Conservation (phyloP, 2,797 vertebrate genomes). For the Xyrichtys novacula region DNA sequence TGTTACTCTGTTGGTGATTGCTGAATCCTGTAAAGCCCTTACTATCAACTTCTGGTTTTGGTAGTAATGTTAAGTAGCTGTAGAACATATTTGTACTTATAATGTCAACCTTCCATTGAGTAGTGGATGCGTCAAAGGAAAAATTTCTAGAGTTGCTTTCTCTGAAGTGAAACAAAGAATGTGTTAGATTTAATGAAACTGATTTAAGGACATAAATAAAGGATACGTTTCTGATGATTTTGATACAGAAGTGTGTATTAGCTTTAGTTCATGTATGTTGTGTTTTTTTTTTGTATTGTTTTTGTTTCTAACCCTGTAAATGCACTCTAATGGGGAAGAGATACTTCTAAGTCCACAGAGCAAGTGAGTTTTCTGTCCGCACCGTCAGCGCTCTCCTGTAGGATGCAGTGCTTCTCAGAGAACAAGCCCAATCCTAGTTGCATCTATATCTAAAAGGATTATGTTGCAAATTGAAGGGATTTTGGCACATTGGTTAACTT, state of each 20-base stretch:
- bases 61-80: neutral
- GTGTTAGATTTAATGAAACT: neutral
- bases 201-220: neutral
- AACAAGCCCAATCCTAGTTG: slow-evolving; percentile 26
- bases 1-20: neutral
- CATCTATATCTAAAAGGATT: slow-evolving; percentile 52
- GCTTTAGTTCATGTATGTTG: slow-evolving; percentile 55
- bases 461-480: neutral
- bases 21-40: neutral
- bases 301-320: slow-evolving; percentile 66
- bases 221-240: neutral
- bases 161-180: neutral
- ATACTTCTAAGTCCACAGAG: slow-evolving; percentile 53
- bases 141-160: neutral
- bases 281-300: too few species aligned
- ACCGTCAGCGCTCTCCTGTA: slow-evolving; percentile 35
- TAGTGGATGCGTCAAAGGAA: neutral
- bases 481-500: slow-evolving; percentile 36
- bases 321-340: slow-evolving; percentile 72
- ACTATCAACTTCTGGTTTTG: neutral
- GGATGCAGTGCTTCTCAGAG: slow-evolving; percentile 59
- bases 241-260: slow-evolving; percentile 41
- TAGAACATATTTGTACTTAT: neutral
- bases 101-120: neutral
- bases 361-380: slow-evolving; percentile 75